These are phyloP conservation scores for Drosophila littoralis DNA, from an alignment of 1,140 invertebrate genomes.

Conservation along the genomic window DNA sequence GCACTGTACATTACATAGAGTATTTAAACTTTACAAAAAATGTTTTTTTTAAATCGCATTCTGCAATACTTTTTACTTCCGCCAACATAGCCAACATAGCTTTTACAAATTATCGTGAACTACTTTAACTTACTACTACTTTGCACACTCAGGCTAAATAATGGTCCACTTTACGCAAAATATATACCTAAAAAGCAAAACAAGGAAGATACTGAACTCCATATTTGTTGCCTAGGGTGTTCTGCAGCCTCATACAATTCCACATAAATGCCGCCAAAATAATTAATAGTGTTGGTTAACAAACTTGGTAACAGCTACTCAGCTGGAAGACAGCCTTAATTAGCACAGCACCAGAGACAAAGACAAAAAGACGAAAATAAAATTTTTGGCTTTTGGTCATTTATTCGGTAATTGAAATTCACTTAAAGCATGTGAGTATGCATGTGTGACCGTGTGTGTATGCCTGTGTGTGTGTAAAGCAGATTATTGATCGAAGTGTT, in stretches of 20 bases:
- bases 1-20: too few relatives aligned
- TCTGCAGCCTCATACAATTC: slow-evolving; percentile 30
- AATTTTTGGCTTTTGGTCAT: slow-evolving; percentile 13
- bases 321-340: slow-evolving; percentile 52
- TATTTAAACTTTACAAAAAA: too few relatives aligned
- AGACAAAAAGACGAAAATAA: slow-evolving; percentile 12
- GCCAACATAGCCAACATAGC: too few relatives aligned
- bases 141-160: neutral
- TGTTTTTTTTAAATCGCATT: too few relatives aligned
- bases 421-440: slow-evolving; percentile 31
- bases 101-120: neutral
- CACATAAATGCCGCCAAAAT: slow-evolving; percentile 50
- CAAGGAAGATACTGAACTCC: neutral
- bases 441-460: neutral
- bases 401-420: slow-evolving; percentile 53
- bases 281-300: slow-evolving; percentile 44
- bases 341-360: slow-evolving; percentile 44
- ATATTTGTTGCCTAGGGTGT: slow-evolving; percentile 37
- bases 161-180: neutral
- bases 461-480: slow-evolving; percentile 1
- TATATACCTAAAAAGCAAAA: neutral
- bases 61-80: too few relatives aligned
- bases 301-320: slow-evolving; percentile 4
- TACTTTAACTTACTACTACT: neutral
- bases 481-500: slow-evolving; percentile 71